Evolutionary conservation across 2,797 vertebrate species (phyloP).

Genomic region (Danio kyathit): DNA sequence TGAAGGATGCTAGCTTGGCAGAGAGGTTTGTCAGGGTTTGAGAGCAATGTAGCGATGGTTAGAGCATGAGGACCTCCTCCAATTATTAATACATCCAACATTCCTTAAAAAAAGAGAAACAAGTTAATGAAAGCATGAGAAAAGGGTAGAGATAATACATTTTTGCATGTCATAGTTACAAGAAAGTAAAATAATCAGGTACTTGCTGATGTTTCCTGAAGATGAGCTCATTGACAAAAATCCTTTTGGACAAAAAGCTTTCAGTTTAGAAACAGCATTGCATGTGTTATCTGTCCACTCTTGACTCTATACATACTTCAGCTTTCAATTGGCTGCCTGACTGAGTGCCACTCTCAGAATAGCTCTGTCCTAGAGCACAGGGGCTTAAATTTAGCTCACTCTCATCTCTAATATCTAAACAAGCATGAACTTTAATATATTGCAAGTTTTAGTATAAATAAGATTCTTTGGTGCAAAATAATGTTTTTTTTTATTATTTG

Average conservation of each 20-base stretch:
- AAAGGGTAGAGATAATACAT: neutral
- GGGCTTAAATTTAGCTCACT: constrained; percentile 45
- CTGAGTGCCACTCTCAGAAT: constrained; percentile 70
- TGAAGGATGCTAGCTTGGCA: constrained; percentile 47
- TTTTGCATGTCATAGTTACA: neutral
- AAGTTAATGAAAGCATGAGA: constrained; percentile 14
- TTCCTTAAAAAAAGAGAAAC: constrained; percentile 50
- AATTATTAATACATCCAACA: constrained; percentile 80
- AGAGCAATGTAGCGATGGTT: constrained; percentile 78
- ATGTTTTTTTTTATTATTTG: too few relatives aligned
- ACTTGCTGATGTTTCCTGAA: constrained; percentile 20
- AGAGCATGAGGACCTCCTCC: constrained; percentile 82
- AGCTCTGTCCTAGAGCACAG: constrained; percentile 58
- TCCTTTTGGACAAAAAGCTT: neutral
- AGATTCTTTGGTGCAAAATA: too few relatives aligned
- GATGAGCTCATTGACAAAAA: neutral
- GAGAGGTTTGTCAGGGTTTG: constrained; percentile 45
- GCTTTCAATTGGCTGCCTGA: constrained; percentile 61
- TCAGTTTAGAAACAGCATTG: constrained; percentile 53
- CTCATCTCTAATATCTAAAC: constrained; percentile 23
- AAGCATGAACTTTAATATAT: neutral
- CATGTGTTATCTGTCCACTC: constrained; percentile 71
- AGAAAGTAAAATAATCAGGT: neutral
- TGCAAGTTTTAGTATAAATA: neutral
- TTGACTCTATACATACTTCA: constrained; percentile 66